Conservation (phyloP, 2,113 vertebrate genomes). For the Artemisiospiza belli region DNA sequence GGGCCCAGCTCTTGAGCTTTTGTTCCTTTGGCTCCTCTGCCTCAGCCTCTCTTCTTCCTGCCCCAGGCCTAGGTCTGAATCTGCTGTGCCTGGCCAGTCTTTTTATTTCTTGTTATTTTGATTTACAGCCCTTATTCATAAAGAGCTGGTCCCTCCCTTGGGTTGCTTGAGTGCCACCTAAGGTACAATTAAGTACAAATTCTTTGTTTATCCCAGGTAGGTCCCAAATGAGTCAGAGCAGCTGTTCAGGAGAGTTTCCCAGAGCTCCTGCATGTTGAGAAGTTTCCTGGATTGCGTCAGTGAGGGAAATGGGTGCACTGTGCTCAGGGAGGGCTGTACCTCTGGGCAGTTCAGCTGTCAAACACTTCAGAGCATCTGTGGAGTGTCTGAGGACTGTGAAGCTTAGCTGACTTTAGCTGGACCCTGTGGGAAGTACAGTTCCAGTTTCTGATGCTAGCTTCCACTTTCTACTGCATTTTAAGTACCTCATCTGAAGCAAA, state of each 20-base stretch:
- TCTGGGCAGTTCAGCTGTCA: neutral
- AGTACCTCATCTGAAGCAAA: neutral
- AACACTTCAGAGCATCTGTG: neutral
- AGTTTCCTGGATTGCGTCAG: neutral
- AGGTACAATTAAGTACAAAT: neutral
- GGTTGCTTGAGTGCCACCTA: neutral
- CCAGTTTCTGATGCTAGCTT: neutral
- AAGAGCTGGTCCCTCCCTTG: neutral
- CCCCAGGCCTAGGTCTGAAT: neutral
- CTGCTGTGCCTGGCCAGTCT: neutral
- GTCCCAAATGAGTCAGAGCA: neutral
- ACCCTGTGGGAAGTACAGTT: neutral
- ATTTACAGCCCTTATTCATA: neutral
- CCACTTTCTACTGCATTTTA: neutral
- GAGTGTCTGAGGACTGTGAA: neutral
- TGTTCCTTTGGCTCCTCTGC: neutral
- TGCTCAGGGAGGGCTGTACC: neutral
- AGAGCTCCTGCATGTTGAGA: rapidly evolving
- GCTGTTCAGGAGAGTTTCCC: neutral
- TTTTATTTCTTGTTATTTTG: neutral
- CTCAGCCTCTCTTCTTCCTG: neutral
- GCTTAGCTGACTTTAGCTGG: neutral
- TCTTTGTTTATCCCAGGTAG: neutral
- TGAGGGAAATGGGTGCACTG: neutral
- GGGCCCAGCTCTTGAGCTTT: neutral